phyloP scores from a whole-genome alignment of 2,888 invertebrate genomes.

The Digitonthophagus gazella region DNA sequence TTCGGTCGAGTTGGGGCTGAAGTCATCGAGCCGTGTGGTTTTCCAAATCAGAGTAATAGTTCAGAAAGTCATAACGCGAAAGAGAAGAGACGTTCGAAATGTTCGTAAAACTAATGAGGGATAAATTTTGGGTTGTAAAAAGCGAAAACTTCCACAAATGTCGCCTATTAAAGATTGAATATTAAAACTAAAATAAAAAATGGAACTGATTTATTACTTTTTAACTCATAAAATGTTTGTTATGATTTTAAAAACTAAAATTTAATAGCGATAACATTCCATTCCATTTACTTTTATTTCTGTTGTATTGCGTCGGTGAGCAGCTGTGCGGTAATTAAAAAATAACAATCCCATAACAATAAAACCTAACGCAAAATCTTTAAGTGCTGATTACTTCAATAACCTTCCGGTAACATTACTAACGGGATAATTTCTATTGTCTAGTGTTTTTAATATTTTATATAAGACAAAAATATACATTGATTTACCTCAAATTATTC shows the following conservation, averaged over 20 bases:
- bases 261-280: background rate
- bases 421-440: background rate
- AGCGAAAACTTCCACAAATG: background rate
- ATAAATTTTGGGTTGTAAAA: background rate
- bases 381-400: background rate
- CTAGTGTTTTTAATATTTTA: background rate
- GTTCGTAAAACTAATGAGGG: background rate
- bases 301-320: background rate
- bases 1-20: background rate
- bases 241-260: background rate
- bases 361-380: background rate
- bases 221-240: background rate
- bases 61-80: background rate
- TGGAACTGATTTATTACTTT: background rate
- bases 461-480: too few relatives aligned
- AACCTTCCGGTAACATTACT: background rate
- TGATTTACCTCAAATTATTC: too few relatives aligned
- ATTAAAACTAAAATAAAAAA: background rate
- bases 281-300: background rate
- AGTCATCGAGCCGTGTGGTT: background rate
- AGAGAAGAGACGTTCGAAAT: background rate
- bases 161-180: background rate
- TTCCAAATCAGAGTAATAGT: background rate
- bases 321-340: background rate
- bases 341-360: background rate